phyloP scores from a whole-genome alignment of 2,888 invertebrate genomes.

The Pollenia labialis region DNA sequence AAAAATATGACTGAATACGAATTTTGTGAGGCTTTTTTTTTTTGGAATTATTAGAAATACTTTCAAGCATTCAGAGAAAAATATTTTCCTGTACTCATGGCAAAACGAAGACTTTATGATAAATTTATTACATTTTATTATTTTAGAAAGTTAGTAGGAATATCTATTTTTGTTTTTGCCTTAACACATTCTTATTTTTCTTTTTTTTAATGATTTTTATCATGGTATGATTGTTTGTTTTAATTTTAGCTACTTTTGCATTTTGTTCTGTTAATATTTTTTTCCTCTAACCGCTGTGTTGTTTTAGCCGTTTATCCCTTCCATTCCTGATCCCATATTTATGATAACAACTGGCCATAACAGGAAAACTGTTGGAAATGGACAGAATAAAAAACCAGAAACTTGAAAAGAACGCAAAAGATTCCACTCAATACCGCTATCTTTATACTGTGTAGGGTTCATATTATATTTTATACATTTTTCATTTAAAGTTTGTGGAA shows the following conservation, averaged over 20 bases:
- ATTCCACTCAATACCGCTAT: constrained; percentile 54
- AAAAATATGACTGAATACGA: background rate
- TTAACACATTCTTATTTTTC: background rate
- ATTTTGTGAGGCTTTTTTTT: background rate
- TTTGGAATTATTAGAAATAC: background rate
- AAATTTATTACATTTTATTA: constrained; percentile 13
- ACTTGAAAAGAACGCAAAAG: constrained; percentile 7
- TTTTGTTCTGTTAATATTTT: background rate
- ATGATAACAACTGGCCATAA: constrained; percentile 56
- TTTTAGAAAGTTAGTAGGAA: constrained; percentile 43
- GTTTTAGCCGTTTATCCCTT: constrained; percentile 55
- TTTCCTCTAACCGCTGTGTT: constrained; percentile 11
- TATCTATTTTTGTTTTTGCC: background rate
- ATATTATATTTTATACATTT: constrained; percentile 38
- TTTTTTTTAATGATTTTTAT: constrained; percentile 36
- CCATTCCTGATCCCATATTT: constrained; percentile 56
- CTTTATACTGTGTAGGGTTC: constrained; percentile 46
- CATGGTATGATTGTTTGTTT: constrained; percentile 44
- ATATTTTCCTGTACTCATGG: too few relatives aligned
- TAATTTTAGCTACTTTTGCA: constrained; percentile 32
- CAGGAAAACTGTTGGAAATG: constrained; percentile 38
- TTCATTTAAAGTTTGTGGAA: constrained; percentile 17
- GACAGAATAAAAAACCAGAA: background rate
- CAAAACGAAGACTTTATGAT: background rate
- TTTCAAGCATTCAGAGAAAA: background rate